Evolutionary conservation across 2,888 invertebrate genomes (phyloP), one percentile per base, ranked within the genome.

Genomic region (Epinotia ramella): DNA sequence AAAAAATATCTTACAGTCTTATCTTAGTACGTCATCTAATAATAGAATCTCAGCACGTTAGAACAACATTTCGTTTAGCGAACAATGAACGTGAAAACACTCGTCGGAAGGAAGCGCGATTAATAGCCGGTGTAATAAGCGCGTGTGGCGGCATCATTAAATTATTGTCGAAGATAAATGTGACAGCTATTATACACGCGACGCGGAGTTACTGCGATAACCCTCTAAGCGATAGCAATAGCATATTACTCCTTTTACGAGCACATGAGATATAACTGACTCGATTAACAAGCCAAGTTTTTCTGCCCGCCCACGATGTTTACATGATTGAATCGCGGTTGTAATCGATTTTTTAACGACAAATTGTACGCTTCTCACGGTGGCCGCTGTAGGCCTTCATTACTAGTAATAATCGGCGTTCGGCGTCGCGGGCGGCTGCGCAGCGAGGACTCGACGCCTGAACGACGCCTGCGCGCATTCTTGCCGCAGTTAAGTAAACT

Each of bases 101-200:
- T 57, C 46, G 44, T 64, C 64, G 64, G 72, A 72, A 72, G 64
- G 72, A 72, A 72, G 57, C 64, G 24, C 46, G 33, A 20, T 16
- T 65, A 57, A 65, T 65, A 65, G 28, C 57, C 64, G 56, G 28
- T 65, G 57, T 72, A 57, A 72, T 65, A 44, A 65, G 57, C 49
- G 72, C 72, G 65, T 72, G 72, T 13, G 13, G 56, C 28, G 64
- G 28, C 72, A 57, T 57, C 64, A 65, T 80, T 84, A 84, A 80
- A 60, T 60, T 28, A 69, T 28, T 46, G 28, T 46, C 28, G 28
- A 69, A 83, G 81, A 84, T 84, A 81, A 82, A 76, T 80, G 64
- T 57, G 80, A 78, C 73, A 79, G 80, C 81, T 80, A 86, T 86
- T 84, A 85, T 79, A 53, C 87, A 88, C 83, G 86, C 87, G 80